Conservation (phyloP, 2,113 vertebrate genomes). For the Saimiri boliviensis region DNA sequence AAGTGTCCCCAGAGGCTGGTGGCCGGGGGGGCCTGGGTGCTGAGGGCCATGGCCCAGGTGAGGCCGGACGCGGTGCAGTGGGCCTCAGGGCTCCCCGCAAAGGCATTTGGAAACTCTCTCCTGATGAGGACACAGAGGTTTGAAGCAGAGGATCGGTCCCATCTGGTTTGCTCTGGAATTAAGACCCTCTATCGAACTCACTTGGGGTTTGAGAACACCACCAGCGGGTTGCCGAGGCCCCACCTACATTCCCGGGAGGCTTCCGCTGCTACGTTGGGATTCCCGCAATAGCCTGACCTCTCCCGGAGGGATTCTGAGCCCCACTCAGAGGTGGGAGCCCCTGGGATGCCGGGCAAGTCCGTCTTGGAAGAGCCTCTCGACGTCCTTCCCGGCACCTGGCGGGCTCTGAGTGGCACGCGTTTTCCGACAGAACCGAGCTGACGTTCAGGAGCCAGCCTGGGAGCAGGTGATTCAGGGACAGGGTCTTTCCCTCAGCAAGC, state of each 20-base stretch:
- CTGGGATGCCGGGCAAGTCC: neutral
- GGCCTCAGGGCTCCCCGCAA: neutral
- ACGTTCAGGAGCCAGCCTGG: neutral
- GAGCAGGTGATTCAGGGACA: neutral
- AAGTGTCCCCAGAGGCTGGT: neutral
- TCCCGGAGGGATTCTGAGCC: neutral
- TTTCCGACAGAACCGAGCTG: neutral
- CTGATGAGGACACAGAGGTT: neutral
- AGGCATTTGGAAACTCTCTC: neutral
- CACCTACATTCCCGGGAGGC: neutral
- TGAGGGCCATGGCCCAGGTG: neutral
- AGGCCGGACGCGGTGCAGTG: accelerated
- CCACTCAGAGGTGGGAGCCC: neutral
- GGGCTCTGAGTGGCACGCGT: accelerated
- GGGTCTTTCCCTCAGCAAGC: neutral
- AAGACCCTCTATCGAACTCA: too few relatives aligned
- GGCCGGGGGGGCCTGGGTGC: neutral
- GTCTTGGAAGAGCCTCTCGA: neutral
- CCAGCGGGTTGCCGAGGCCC: accelerated
- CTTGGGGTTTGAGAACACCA: neutral
- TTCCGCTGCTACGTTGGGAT: too few relatives aligned
- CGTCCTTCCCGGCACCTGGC: neutral
- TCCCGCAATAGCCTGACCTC: neutral
- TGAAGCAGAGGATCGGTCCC: neutral
- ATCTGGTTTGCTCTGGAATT: neutral